Evolutionary conservation across 2,113 vertebrate genomes (phyloP).

Genomic region (Opisthocomus hoazin): DNA sequence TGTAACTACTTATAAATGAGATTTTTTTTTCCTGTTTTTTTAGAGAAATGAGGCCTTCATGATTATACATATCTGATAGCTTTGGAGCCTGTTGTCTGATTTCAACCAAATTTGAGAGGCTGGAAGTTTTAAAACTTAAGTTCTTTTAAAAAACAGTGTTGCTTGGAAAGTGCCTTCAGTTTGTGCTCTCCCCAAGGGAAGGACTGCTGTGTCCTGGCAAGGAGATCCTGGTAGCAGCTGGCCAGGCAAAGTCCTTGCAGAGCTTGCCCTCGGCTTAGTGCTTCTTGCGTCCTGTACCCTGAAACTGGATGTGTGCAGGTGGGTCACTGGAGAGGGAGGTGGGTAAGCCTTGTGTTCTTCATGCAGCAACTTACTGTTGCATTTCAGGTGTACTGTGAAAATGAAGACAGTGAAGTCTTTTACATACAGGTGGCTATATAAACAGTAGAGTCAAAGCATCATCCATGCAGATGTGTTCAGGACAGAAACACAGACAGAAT

Average conservation of each 20-base stretch:
- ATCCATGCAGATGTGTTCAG: background rate
- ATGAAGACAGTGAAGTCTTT: background rate
- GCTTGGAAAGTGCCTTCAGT: background rate
- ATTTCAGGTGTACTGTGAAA: background rate
- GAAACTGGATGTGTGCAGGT: background rate
- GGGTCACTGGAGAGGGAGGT: background rate
- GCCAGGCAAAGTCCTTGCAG: background rate
- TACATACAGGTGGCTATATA: background rate
- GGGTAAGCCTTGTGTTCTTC: fast-evolving
- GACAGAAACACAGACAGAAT: background rate
- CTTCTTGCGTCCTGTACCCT: background rate
- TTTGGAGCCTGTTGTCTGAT: background rate
- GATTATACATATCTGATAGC: fast-evolving
- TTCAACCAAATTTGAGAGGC: background rate
- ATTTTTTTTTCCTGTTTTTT: fast-evolving
- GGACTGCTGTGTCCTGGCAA: background rate
- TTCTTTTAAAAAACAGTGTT: background rate
- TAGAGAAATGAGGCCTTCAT: background rate
- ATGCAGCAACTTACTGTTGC: background rate
- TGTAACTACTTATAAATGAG: background rate
- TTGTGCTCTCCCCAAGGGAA: background rate
- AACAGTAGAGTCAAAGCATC: background rate
- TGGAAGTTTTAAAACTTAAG: background rate
- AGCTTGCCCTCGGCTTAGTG: fast-evolving
- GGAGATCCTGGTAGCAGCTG: background rate